Conservation (phyloP, 1,140 invertebrate genomes). For the Hylaeus anthracinus region DNA sequence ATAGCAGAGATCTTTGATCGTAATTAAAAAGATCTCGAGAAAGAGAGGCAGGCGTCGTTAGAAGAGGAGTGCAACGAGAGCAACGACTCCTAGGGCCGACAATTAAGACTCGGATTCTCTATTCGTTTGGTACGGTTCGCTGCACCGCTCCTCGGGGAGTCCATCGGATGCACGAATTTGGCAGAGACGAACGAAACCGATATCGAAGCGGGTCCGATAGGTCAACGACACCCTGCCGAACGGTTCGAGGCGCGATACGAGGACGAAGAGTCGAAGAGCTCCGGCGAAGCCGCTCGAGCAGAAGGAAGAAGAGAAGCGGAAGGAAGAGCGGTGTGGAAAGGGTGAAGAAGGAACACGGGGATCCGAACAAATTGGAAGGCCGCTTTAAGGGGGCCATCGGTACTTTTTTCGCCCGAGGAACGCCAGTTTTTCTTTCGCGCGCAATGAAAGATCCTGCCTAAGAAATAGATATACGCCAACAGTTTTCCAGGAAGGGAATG, state of each 20-base stretch:
- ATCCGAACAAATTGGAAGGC: constrained; percentile 70
- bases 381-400: constrained; percentile 41
- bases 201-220: constrained; percentile 59
- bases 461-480: too few relatives aligned
- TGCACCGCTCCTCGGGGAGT: neutral
- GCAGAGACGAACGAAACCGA: constrained; percentile 38
- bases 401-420: too few relatives aligned
- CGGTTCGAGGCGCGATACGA: constrained; percentile 57
- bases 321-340: constrained; percentile 25
- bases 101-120: neutral
- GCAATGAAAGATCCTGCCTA: too few relatives aligned
- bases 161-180: constrained; percentile 47
- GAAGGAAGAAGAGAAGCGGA: constrained; percentile 1
- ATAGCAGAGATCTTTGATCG: constrained; percentile 26
- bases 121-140: neutral
- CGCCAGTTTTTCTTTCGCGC: too few relatives aligned
- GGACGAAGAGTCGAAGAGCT: constrained; percentile 6
- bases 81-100: neutral
- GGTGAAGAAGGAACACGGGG: constrained; percentile 17
- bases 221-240: constrained; percentile 70
- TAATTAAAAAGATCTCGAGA: constrained; percentile 42
- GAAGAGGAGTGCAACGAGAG: neutral
- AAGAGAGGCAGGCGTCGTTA: constrained; percentile 3
- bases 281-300: neutral
- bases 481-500: too few relatives aligned